Percentiles rank a stretch among this genome's conserved stretches.
Evolutionary conservation across 2,888 invertebrate species (phyloP).

Genomic region (Dryomyza anilis): DNA sequence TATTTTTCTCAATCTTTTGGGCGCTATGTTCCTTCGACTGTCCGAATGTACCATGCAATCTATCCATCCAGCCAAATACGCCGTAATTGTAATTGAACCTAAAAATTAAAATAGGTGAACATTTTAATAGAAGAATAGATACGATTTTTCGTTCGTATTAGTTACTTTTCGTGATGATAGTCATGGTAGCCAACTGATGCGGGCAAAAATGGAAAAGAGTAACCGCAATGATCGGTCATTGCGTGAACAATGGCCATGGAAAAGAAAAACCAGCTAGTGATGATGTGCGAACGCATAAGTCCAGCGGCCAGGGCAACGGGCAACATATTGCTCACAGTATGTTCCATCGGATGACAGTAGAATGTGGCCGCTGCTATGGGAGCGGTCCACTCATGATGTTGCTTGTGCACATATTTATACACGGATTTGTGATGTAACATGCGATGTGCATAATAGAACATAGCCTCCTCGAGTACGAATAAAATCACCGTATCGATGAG

Average conservation of each 20-base stretch:
- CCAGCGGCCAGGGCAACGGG: constrained; percentile 75
- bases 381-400: constrained; percentile 86
- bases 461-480: constrained; percentile 75
- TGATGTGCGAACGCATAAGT: constrained; percentile 72
- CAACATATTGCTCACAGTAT: constrained; percentile 74
- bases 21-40: constrained; percentile 63
- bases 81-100: constrained; percentile 86
- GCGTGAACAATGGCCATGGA: constrained; percentile 74
- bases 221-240: constrained; percentile 80
- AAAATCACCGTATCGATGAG: constrained; percentile 71
- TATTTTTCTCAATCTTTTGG: not conserved
- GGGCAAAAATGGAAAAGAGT: constrained; percentile 77
- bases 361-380: constrained; percentile 79
- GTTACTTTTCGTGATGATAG: constrained; percentile 82
- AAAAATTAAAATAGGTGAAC: not conserved
- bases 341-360: constrained; percentile 78
- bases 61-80: constrained; percentile 79
- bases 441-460: constrained; percentile 85
- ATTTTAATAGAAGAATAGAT: no score
- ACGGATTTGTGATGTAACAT: constrained; percentile 73
- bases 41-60: constrained; percentile 82
- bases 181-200: constrained; percentile 84
- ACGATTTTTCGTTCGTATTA: not conserved
- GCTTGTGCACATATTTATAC: constrained; percentile 81
- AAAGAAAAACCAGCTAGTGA: constrained; percentile 77